Base-by-base conservation (phyloP, 2,797 vertebrate genomes). In the Tenualosa thibaudeaui region DNA sequence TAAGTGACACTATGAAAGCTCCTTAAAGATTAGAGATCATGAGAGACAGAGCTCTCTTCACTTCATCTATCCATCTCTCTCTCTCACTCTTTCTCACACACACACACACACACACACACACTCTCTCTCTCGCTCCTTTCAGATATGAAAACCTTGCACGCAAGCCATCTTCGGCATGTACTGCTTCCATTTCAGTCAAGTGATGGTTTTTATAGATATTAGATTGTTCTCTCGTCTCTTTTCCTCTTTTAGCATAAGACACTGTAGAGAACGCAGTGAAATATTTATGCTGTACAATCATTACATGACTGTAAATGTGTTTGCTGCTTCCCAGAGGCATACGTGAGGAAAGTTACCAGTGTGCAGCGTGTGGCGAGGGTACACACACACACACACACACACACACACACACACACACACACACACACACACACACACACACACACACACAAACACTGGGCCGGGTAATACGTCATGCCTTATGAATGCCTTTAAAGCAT, bases 231-330 rank as follows among this genome's bases (percentile, higher is more conserved):
- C 22, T 17, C 56, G 7, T 26, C 24, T 8, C 60, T 65, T 65
- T 65, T 65, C 9, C 60, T 65, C 7, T 65, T 26, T 65, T 26
- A 65, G 6, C 6, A 10, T 26, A 4, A 26, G n/a, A 31, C 3
- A 0, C n/a, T 2, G 60, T 8, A 26, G 60, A 65, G n/a, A 90
- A 83, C 90, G 81, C 68, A 22, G 86, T 93, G 65, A 93, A 93
- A 91, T 93, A 93, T 94, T 93, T 87, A 93, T 90, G 86, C 85
- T 84, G 83, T 82, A 71, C 10, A 43, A 88, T 89, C 83, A 84
- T 90, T 58, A 24, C 60, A 26, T 65, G 60, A 81, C 78, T 58
- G 17, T 86, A 24, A 37, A 54, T 84, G 82, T 81, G 71, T 49
- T 86, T 89, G 6, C 86, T 90, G 87, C 89, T 83, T 50, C 46